These are phyloP conservation scores for Mola mola DNA, from an alignment of 2,113 vertebrate species.

Conservation along the genomic window DNA sequence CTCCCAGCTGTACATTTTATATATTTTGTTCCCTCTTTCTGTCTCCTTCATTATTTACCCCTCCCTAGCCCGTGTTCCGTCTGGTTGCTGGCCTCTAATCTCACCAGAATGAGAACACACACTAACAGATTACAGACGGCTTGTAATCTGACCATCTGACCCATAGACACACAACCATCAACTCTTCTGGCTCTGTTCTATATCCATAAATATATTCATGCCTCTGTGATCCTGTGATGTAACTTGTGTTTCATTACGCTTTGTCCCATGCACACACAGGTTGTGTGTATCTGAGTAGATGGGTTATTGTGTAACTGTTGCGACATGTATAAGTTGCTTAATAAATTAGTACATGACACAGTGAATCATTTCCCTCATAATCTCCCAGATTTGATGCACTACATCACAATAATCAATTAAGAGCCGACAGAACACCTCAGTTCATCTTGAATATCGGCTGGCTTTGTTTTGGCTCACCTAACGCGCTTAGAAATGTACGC, in stretches of 20 bases:
- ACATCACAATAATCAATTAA: slow-evolving; percentile 44
- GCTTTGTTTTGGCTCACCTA: slow-evolving; percentile 37
- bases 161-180: slow-evolving; percentile 61
- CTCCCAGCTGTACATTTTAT: slow-evolving; percentile 14
- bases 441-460: slow-evolving; percentile 15
- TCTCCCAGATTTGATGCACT: slow-evolving; percentile 27
- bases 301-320: slow-evolving; percentile 19
- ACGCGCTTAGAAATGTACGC: slow-evolving; percentile 9
- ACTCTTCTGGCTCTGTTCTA: slow-evolving; percentile 31
- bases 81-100: slow-evolving; percentile 58
- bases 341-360: slow-evolving; percentile 17
- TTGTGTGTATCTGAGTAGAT: slow-evolving; percentile 10
- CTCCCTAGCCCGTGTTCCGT: slow-evolving; percentile 14
- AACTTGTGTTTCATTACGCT: slow-evolving; percentile 26
- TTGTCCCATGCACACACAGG: background rate
- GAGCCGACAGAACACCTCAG: slow-evolving; percentile 10
- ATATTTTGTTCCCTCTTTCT: slow-evolving; percentile 9
- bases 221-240: slow-evolving; percentile 47
- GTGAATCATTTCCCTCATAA: slow-evolving; percentile 18
- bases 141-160: slow-evolving; percentile 73
- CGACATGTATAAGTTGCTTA: background rate
- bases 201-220: slow-evolving; percentile 8
- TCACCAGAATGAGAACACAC: slow-evolving; percentile 44
- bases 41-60: slow-evolving; percentile 11
- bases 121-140: slow-evolving; percentile 59